These are phyloP conservation scores for Peromyscus californicus DNA, from an alignment of 2,113 vertebrate species.

Conservation along the genomic window DNA sequence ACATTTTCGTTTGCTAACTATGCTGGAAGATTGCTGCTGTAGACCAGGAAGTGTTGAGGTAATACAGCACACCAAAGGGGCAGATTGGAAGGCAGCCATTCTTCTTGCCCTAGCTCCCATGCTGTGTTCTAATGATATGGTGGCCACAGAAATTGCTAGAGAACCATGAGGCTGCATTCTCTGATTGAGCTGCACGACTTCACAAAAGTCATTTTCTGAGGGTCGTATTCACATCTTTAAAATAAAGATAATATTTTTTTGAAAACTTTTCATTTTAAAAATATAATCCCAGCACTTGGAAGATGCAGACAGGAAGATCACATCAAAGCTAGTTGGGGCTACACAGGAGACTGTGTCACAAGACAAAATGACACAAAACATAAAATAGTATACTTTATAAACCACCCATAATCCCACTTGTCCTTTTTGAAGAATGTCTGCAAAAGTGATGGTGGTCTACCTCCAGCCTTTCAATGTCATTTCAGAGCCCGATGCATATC, in stretches of 20 bases:
- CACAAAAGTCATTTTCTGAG: not conserved
- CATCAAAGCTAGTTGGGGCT: not conserved
- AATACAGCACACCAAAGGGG: not conserved
- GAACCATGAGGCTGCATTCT: not conserved
- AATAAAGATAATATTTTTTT: slow-evolving; percentile 40
- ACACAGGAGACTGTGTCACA: not conserved
- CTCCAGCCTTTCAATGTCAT: not conserved
- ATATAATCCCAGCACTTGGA: not conserved
- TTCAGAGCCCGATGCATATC: not conserved
- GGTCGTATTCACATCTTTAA: not conserved
- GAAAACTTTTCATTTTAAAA: slow-evolving; percentile 8
- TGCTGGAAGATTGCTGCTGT: not conserved
- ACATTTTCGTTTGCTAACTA: slow-evolving; percentile 61
- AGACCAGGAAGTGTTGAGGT: not conserved
- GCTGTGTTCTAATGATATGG: not conserved
- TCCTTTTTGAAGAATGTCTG: not conserved
- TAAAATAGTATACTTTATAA: not conserved
- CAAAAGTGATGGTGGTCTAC: not conserved
- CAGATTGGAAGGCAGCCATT: not conserved
- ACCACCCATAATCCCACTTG: not conserved
- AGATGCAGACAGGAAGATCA: not conserved
- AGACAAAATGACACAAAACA: not conserved
- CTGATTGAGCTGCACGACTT: not conserved
- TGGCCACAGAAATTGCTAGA: not conserved
- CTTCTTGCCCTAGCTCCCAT: not conserved